These are phyloP conservation scores for Ceramica pisi DNA, from an alignment of 2,888 invertebrate species.

Conservation along the genomic window DNA sequence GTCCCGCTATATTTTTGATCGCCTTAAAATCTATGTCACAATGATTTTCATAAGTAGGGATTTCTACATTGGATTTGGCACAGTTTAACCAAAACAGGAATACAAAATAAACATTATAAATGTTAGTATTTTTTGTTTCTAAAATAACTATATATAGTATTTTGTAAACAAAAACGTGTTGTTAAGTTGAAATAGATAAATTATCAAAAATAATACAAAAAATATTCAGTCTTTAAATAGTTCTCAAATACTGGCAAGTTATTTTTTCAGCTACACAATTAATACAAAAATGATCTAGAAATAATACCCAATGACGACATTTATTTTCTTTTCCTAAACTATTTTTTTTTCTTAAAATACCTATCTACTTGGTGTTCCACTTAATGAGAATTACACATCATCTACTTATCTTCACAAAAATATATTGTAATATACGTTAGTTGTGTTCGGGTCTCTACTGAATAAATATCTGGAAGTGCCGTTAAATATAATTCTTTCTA, in stretches of 20 bases:
- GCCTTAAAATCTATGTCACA: slow-evolving; percentile 46
- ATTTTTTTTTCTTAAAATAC: slow-evolving; percentile 55
- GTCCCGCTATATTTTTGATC: slow-evolving; percentile 43
- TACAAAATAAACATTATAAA: slow-evolving; percentile 8
- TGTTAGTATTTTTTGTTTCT: not conserved
- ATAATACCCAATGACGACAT: slow-evolving; percentile 54
- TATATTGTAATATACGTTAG: slow-evolving; percentile 67
- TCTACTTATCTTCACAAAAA: slow-evolving; percentile 72
- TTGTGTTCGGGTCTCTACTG: slow-evolving; percentile 54
- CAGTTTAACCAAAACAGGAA: slow-evolving; percentile 16
- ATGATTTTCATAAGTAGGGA: slow-evolving; percentile 43
- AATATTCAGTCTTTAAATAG: slow-evolving; percentile 63
- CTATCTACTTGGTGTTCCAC: slow-evolving; percentile 70
- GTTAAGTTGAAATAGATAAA: not conserved
- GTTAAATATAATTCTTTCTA: slow-evolving; percentile 47
- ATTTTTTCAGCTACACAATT: slow-evolving; percentile 40
- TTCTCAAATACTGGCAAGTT: slow-evolving; percentile 42
- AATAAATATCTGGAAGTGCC: slow-evolving; percentile 54
- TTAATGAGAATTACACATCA: slow-evolving; percentile 58
- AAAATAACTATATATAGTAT: not conserved
- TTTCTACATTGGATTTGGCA: slow-evolving; percentile 51
- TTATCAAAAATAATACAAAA: slow-evolving; percentile 30
- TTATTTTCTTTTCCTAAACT: slow-evolving; percentile 50
- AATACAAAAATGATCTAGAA: slow-evolving; percentile 39
- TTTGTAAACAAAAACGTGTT: slow-evolving; percentile 12